Conservation (phyloP, 2,113 vertebrate species). For the Noturus placidus region DNA sequence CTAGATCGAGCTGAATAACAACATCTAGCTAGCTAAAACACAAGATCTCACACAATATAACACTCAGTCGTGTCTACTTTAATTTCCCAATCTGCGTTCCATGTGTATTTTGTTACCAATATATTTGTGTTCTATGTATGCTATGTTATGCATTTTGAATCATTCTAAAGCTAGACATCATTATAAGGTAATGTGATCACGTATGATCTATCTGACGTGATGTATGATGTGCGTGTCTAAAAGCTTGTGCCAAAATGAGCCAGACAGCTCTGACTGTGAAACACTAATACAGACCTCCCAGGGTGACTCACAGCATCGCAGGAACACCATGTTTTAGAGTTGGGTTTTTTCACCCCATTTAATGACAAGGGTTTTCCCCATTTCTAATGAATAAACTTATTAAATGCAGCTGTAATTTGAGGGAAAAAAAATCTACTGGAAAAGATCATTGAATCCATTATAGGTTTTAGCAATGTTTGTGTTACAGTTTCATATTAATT, state of each 20-base stretch:
- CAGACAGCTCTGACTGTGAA: slow-evolving; percentile 10
- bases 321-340: neutral
- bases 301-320: slow-evolving; percentile 1
- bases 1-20: neutral
- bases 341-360: neutral
- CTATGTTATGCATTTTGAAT: neutral
- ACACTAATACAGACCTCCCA: neutral
- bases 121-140: neutral
- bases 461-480: neutral
- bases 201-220: neutral
- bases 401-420: neutral
- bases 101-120: neutral
- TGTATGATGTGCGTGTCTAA: neutral
- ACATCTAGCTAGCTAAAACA: neutral
- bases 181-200: neutral
- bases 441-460: neutral
- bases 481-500: neutral
- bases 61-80: neutral
- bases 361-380: neutral
- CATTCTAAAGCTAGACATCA: neutral
- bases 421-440: too few relatives aligned
- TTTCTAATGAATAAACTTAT: neutral
- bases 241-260: neutral
- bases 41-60: neutral
- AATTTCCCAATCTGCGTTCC: neutral